A percentile compares a stretch with the other conserved stretches of the same genome.
Evolutionary conservation across 2,113 vertebrate genomes (phyloP).

Genomic region (Erpornis zantholeuca): DNA sequence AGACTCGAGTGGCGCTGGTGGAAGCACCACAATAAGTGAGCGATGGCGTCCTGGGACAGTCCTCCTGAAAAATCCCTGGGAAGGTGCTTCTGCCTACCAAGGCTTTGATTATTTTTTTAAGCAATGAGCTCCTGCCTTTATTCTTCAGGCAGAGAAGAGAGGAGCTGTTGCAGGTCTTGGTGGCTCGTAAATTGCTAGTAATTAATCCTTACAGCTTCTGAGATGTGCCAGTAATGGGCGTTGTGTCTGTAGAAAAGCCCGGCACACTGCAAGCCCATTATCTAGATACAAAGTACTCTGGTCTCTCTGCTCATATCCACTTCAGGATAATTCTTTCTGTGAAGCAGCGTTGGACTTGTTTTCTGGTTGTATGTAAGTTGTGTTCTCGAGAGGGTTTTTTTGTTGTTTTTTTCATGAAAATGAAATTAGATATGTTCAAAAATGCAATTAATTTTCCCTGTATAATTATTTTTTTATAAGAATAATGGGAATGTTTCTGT

Average conservation of each 20-base stretch:
- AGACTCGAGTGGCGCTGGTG: fast-evolving
- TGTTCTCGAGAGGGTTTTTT: not conserved
- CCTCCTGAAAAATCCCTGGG: not conserved
- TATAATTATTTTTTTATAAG: not conserved
- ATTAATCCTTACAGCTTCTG: not conserved
- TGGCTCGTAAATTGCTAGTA: not conserved
- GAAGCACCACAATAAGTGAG: fast-evolving
- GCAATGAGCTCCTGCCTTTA: not conserved
- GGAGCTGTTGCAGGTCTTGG: not conserved
- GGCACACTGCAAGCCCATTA: not conserved
- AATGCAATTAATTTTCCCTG: not conserved
- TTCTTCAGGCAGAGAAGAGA: not conserved
- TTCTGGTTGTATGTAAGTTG: not conserved
- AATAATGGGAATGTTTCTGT: not conserved
- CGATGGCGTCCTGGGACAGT: fast-evolving
- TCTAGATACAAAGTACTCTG: not conserved
- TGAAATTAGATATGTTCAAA: not conserved
- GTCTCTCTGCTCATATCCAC: not conserved
- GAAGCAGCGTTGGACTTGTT: not conserved
- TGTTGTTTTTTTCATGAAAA: not conserved
- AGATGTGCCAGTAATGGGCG: not conserved
- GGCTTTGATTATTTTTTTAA: not conserved
- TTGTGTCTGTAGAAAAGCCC: not conserved
- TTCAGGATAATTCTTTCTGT: not conserved
- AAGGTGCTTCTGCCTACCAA: not conserved